Conservation (phyloP, 2,797 vertebrate species). For the Lithobates pipiens region DNA sequence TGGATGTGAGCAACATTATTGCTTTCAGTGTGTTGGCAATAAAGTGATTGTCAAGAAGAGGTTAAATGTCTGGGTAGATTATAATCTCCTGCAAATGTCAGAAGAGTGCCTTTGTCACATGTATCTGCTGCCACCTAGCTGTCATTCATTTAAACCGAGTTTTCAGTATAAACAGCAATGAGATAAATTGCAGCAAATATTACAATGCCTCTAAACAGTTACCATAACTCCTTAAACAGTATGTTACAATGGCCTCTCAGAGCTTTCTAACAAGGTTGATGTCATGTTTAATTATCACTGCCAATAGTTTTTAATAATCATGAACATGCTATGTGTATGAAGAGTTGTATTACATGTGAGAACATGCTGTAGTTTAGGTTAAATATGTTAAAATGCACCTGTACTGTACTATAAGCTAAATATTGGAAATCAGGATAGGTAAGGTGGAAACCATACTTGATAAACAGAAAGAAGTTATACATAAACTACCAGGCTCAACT, state of each 20-base stretch:
- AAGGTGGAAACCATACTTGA: no score
- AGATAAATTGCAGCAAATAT: constrained; percentile 2
- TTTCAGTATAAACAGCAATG: neutral
- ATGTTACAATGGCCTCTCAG: neutral
- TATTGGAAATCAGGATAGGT: no score
- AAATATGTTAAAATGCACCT: no score
- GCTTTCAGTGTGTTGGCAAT: neutral
- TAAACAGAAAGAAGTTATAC: no score
- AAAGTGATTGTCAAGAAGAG: neutral
- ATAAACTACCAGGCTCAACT: no score
- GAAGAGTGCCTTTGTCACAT: constrained; percentile 32
- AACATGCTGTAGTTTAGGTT: no score
- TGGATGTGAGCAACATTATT: neutral
- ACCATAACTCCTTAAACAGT: neutral
- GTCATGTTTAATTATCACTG: neutral
- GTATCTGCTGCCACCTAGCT: constrained; percentile 64
- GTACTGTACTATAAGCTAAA: no score
- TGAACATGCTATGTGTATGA: no score
- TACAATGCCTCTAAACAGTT: neutral
- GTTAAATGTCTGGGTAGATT: neutral
- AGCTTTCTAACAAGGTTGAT: neutral
- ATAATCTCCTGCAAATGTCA: neutral
- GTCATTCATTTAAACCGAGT: neutral
- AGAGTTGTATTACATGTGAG: no score
- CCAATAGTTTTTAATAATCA: neutral